Evolutionary conservation across 2,797 vertebrate genomes (phyloP), one percentile per base, ranked within the genome.

Genomic region (Gouania willdenowi): DNA sequence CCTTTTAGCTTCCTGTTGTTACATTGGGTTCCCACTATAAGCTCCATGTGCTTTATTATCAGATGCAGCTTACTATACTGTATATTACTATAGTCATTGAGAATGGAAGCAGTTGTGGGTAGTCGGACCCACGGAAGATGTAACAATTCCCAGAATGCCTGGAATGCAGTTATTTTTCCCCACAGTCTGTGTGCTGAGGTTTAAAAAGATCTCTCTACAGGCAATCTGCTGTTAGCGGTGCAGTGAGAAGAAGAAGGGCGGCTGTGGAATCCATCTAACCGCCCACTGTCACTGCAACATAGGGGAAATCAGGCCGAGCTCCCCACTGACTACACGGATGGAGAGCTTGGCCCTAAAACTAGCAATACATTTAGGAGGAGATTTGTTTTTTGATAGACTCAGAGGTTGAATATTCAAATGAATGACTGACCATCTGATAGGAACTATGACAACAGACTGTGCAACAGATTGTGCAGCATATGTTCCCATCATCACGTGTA

Each of bases 61-160:
- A 68, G 32, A 56, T 56, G 38, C n/a, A 40, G 54, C 46, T 54
- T 36, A 63, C 45, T 33, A 40, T 48, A 47, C 55, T 55, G 55
- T 69, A 72, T 10, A 40, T 33, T 31, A 26, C 5, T 10, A 14
- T 14, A 6, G 20, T 36, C 57, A 33, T 10, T 35, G 40, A 44
- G 47, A 62, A 52, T 41, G 44, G 41, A 45, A 43, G 44, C 38
- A 64, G 38, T 26, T 42, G 56, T 29, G 26, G 45, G 38, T 40
- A 41, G 50, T 66, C 55, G 41, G 63, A 63, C 38, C 45, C 70
- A 78, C 58, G 34, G 43, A 71, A 69, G 69, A 78, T 62, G 34
- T 56, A 83, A 75, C 64, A 73, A 79, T 79, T 71, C 65, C 33
- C 56, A 73, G 72, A 84, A 87, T 79, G 69, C 44, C 47, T 54